Percentiles rank a stretch among this genome's conserved stretches.
These are phyloP conservation scores for Hucho hucho DNA, from an alignment of 2,113 vertebrate genomes.

Conservation along the genomic window DNA sequence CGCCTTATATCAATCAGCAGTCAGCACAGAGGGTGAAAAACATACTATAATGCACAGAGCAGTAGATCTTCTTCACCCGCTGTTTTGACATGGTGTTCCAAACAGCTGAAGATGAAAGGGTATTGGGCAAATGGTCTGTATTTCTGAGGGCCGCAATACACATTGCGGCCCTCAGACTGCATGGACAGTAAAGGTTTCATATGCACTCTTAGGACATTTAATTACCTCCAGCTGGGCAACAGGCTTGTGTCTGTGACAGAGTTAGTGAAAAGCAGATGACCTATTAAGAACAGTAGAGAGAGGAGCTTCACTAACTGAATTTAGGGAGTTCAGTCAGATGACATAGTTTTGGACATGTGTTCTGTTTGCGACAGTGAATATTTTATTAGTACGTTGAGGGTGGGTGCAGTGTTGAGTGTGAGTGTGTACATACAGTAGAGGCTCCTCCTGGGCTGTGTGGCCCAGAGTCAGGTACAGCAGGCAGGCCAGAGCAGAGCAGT, in stretches of 20 bases:
- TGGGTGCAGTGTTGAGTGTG: not conserved
- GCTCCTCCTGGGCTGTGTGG: not conserved
- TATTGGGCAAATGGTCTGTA: slow-evolving; percentile 22
- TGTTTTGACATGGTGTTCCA: slow-evolving; percentile 44
- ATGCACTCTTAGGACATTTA: slow-evolving; percentile 17
- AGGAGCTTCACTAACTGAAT: not conserved
- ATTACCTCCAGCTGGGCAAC: slow-evolving; percentile 9
- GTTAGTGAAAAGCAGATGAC: not conserved
- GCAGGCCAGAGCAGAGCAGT: not conserved
- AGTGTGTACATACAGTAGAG: not conserved
- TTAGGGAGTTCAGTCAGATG: not conserved
- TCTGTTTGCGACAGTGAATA: too few relatives aligned
- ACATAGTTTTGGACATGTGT: too few relatives aligned
- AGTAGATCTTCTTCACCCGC: slow-evolving; percentile 50
- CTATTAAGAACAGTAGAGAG: not conserved
- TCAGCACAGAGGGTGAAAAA: not conserved
- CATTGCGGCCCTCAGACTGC: not conserved
- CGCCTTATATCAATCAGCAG: not conserved
- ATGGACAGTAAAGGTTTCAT: slow-evolving; percentile 17
- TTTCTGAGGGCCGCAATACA: slow-evolving; percentile 30
- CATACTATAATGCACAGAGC: slow-evolving; percentile 27
- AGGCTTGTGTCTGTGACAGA: slow-evolving; percentile 17
- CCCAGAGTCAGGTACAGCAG: slow-evolving; percentile 20
- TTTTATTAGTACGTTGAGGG: not conserved
- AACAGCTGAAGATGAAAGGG: slow-evolving; percentile 59